phyloP scores from a whole-genome alignment of 2,797 vertebrate species.

The Hypotaenidia philippensis region DNA sequence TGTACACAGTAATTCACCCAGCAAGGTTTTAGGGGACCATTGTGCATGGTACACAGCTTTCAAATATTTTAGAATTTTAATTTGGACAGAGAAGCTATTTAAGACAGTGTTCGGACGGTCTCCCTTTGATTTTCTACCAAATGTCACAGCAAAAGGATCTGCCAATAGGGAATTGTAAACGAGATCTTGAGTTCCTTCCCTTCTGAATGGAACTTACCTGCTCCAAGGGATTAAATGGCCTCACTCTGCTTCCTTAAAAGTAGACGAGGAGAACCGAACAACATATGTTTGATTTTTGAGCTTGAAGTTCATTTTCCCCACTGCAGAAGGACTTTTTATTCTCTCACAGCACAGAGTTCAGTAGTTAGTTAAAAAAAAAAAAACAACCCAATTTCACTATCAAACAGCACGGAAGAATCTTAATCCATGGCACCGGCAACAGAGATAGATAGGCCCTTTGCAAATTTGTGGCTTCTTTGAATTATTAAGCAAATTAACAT shows the following conservation, averaged over 20 bases:
- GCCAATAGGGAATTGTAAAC: slow-evolving; percentile 30
- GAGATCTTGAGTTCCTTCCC: slow-evolving; percentile 63
- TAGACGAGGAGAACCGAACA: slow-evolving; percentile 28
- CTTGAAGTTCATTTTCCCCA: background rate
- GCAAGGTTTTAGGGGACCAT: background rate
- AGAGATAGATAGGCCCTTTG: background rate
- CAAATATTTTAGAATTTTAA: background rate
- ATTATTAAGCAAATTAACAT: slow-evolving; percentile 11
- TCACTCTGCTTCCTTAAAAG: slow-evolving; percentile 35
- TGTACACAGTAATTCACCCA: slow-evolving; percentile 30
- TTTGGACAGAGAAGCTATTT: slow-evolving; percentile 46
- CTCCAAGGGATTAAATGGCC: slow-evolving; percentile 45
- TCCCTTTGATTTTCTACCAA: slow-evolving; percentile 61
- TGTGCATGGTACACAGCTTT: background rate
- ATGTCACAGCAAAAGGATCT: slow-evolving; percentile 47
- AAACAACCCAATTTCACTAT: background rate
- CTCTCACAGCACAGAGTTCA: background rate
- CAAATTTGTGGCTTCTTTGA: slow-evolving; percentile 41
- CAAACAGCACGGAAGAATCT: background rate
- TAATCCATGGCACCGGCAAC: background rate
- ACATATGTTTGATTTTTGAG: slow-evolving; percentile 36
- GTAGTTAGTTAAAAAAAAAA: background rate
- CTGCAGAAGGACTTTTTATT: slow-evolving; percentile 17
- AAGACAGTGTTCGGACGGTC: background rate
- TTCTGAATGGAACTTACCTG: slow-evolving; percentile 60